These are phyloP conservation scores for Dufourea novaeangliae DNA, from an alignment of 1,140 invertebrate species.

Conservation along the genomic window DNA sequence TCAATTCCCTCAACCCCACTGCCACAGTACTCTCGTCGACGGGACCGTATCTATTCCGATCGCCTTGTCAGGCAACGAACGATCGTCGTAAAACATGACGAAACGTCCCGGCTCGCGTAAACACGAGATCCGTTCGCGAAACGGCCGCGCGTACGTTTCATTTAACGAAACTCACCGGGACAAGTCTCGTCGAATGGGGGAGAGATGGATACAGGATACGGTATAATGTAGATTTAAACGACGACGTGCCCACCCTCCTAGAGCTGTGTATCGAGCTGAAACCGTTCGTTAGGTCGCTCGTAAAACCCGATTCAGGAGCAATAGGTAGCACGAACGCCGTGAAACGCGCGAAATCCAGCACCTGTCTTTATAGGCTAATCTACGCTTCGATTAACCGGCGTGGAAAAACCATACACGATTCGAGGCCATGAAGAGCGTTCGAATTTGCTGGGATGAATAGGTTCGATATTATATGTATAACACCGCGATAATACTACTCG, in stretches of 20 bases:
- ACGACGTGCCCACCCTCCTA: no score
- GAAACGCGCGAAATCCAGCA: background rate
- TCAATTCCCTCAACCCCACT: background rate
- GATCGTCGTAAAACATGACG: constrained; percentile 8
- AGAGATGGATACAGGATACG: no score
- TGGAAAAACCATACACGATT: no score
- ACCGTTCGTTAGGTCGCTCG: constrained; percentile 15
- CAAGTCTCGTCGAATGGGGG: no score
- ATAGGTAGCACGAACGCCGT: background rate
- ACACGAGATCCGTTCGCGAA: constrained; percentile 7
- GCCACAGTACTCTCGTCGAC: background rate
- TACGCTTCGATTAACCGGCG: background rate
- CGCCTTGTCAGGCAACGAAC: background rate
- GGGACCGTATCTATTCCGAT: background rate
- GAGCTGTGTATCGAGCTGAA: background rate
- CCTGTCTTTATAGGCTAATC: background rate
- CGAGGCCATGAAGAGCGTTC: no score
- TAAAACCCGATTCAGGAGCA: constrained; percentile 11
- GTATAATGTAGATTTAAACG: constrained; percentile 16
- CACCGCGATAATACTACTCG: background rate
- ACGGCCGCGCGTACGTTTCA: constrained; percentile 8
- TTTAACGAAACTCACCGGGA: constrained; percentile 3
- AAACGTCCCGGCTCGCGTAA: background rate
- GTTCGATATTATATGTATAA: no score
- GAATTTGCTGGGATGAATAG: no score